Conservation (phyloP, 2,888 invertebrate species). For the Oligia fasciuncula region DNA sequence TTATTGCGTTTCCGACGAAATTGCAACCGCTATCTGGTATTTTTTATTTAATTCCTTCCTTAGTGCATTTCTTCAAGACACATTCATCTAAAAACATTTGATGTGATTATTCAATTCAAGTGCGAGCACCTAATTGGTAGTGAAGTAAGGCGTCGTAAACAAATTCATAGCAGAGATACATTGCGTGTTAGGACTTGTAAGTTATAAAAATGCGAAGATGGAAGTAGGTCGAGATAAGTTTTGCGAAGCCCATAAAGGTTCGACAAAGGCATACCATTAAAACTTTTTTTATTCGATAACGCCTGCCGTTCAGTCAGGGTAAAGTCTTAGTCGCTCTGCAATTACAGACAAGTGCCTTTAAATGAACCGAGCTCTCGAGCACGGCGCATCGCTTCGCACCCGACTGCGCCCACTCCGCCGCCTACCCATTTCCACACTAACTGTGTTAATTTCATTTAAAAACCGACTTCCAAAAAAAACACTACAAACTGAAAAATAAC, state of each 20-base stretch:
- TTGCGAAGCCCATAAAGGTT: conserved; percentile 62
- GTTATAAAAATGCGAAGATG: conserved; percentile 48
- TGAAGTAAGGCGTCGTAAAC: conserved; percentile 20
- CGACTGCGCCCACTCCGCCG: conserved; percentile 82
- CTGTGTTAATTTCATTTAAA: conserved; percentile 84
- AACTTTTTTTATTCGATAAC: conserved; percentile 87
- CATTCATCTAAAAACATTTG: conserved; percentile 31
- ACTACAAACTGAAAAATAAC: too few relatives aligned
- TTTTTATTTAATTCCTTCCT: conserved; percentile 67
- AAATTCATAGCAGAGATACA: conserved; percentile 29
- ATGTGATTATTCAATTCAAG: conserved; percentile 32
- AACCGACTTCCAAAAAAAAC: too few relatives aligned
- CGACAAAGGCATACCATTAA: conserved; percentile 85
- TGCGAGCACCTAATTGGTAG: conserved; percentile 8
- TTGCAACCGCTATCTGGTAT: conserved; percentile 82
- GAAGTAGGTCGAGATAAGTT: conserved; percentile 67
- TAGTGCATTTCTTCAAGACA: conserved; percentile 56
- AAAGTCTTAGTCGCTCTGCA: conserved; percentile 88
- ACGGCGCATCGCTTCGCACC: conserved; percentile 87
- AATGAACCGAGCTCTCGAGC: conserved; percentile 90
- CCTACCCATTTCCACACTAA: conserved; percentile 79
- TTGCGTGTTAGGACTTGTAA: conserved; percentile 26
- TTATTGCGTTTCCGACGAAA: conserved; percentile 88
- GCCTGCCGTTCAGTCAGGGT: conserved; percentile 81
- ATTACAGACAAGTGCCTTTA: conserved; percentile 90